Percentiles rank a stretch among this genome's conserved stretches.
Conservation (phyloP, 2,888 invertebrate genomes). For the Hypena proboscidalis region DNA sequence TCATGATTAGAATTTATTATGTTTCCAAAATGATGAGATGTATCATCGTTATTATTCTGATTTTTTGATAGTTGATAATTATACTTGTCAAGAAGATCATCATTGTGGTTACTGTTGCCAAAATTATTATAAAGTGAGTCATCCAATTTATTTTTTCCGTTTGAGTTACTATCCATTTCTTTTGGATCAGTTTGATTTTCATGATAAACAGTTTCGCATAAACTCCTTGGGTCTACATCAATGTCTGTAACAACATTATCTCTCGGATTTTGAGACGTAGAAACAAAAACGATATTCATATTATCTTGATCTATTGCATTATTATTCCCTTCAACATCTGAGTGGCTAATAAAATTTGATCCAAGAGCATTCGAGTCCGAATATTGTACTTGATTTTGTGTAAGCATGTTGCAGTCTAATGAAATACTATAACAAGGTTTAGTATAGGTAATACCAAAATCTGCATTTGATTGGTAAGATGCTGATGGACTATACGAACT, state of each 20-base stretch:
- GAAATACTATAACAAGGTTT: conserved; percentile 3
- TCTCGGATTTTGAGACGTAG: conserved; percentile 34
- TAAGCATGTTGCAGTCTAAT: neutral
- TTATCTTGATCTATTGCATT: conserved; percentile 13
- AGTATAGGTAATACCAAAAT: conserved; percentile 26
- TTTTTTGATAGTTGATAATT: neutral
- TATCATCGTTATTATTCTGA: conserved; percentile 11
- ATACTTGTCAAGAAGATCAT: conserved; percentile 2
- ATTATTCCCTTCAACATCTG: conserved; percentile 24
- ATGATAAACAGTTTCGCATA: conserved; percentile 53
- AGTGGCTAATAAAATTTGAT: conserved; percentile 4
- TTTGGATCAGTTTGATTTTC: conserved; percentile 17
- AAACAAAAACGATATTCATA: conserved; percentile 42
- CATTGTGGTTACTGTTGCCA: neutral
- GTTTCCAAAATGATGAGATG: conserved; percentile 45
- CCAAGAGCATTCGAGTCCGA: neutral
- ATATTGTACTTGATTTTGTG: neutral
- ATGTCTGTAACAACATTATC: conserved; percentile 1
- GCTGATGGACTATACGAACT: too few species aligned
- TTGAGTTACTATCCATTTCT: conserved; percentile 23
- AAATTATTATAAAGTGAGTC: conserved; percentile 20
- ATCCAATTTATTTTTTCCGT: conserved; percentile 15
- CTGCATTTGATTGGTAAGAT: too few species aligned
- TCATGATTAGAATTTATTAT: conserved; percentile 1
- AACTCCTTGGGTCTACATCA: conserved; percentile 46